phyloP scores from a whole-genome alignment of 2,888 invertebrate species.

The Amblyteles armatorius region DNA sequence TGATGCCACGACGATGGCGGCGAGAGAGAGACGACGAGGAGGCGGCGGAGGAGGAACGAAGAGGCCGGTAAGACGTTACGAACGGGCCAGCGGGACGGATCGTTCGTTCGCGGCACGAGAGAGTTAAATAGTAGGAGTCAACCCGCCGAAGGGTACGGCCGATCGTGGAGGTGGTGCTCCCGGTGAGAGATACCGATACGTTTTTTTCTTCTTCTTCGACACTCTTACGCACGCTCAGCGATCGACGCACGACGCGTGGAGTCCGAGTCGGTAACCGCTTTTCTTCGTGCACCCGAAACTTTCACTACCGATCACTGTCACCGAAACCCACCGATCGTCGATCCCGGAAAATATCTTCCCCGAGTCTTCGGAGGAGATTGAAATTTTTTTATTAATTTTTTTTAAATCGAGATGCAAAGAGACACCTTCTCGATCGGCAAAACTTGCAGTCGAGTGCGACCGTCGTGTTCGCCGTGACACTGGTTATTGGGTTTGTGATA shows the following conservation, averaged over 20 bases:
- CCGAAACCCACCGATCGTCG: background rate
- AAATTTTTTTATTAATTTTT: slow-evolving; percentile 50
- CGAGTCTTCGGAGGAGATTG: background rate
- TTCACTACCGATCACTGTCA: slow-evolving; percentile 16
- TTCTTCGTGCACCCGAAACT: slow-evolving; percentile 24
- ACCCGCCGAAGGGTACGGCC: slow-evolving; percentile 79
- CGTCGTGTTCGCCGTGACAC: slow-evolving; percentile 73
- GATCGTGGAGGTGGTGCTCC: slow-evolving; percentile 4
- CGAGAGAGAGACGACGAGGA: background rate
- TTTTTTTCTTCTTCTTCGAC: slow-evolving; percentile 8
- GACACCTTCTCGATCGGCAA: background rate
- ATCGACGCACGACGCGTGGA: slow-evolving; percentile 20
- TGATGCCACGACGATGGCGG: background rate
- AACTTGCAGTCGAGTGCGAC: slow-evolving; percentile 60
- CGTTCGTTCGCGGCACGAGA: slow-evolving; percentile 71
- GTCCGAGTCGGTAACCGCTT: background rate
- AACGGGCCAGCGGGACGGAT: slow-evolving; percentile 53
- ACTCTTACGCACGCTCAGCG: slow-evolving; percentile 14
- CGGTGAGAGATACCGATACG: background rate
- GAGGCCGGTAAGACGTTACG: slow-evolving; percentile 55
- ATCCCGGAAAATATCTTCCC: background rate
- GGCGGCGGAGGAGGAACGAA: slow-evolving; percentile 48
- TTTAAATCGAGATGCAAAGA: slow-evolving; percentile 56
- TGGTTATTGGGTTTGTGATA: slow-evolving; percentile 70
- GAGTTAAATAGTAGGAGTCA: slow-evolving; percentile 79